These are phyloP conservation scores for Laupala kohalensis DNA, from an alignment of 1,140 invertebrate genomes.

Conservation along the genomic window DNA sequence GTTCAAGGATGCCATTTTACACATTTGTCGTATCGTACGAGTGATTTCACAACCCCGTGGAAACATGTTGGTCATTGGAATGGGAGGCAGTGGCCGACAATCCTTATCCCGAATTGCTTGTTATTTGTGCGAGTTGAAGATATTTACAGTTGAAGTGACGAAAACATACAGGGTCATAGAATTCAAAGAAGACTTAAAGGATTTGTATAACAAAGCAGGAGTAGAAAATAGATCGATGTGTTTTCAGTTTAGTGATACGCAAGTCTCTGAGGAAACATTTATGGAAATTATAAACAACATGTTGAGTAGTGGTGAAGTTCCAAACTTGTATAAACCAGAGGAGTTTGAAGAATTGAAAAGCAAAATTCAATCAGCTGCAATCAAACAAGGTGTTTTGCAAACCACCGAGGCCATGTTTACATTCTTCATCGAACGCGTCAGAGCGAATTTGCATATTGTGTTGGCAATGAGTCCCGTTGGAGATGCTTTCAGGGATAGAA, in stretches of 20 bases:
- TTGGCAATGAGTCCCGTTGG: slow-evolving; percentile 79
- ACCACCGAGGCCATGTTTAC: slow-evolving; percentile 52
- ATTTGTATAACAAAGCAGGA: slow-evolving; percentile 53
- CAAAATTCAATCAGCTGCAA: slow-evolving; percentile 47
- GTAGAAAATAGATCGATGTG: slow-evolving; percentile 58
- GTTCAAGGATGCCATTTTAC: slow-evolving; percentile 72
- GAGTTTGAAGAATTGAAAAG: slow-evolving; percentile 71
- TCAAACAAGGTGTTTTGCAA: slow-evolving; percentile 45
- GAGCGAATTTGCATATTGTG: slow-evolving; percentile 64
- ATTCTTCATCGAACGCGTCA: slow-evolving; percentile 62
- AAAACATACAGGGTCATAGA: slow-evolving; percentile 60
- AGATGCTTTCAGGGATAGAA: slow-evolving; percentile 55
- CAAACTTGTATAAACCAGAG: slow-evolving; percentile 68
- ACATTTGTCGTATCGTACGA: slow-evolving; percentile 63
- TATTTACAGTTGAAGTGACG: slow-evolving; percentile 65
- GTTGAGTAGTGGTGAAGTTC: slow-evolving; percentile 69
- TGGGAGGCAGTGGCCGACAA: slow-evolving; percentile 74
- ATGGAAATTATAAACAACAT: slow-evolving; percentile 81
- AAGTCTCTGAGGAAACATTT: slow-evolving; percentile 66
- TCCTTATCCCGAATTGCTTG: slow-evolving; percentile 59
- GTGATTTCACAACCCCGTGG: slow-evolving; percentile 72
- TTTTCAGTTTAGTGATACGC: slow-evolving; percentile 73
- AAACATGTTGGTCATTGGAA: slow-evolving; percentile 69
- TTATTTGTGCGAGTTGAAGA: slow-evolving; percentile 61
- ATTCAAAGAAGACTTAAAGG: slow-evolving; percentile 73